Conservation (phyloP, 2,113 vertebrate species). For the Argyrosomus japonicus region DNA sequence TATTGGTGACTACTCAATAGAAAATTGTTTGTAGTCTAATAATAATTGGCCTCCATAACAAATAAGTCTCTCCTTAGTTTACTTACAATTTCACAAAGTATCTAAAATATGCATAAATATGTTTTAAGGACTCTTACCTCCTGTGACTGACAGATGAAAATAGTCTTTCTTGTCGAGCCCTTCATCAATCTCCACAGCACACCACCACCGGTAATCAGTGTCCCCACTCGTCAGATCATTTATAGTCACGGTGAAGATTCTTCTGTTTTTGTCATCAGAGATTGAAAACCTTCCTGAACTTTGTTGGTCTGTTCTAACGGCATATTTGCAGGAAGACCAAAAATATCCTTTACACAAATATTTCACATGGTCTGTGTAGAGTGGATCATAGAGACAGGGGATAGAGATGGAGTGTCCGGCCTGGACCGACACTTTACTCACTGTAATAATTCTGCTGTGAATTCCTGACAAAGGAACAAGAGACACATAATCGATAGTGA, state of each 20-base stretch:
- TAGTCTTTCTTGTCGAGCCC: no score
- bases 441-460: neutral
- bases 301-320: neutral
- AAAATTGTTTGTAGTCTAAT: no score
- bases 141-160: constrained; percentile 1
- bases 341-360: neutral
- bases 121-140: constrained; percentile 22
- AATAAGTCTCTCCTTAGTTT: no score
- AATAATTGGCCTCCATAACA: no score
- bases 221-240: accelerated
- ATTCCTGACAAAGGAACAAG: constrained; percentile 41
- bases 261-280: constrained; percentile 29
- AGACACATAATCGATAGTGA: neutral
- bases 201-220: constrained; percentile 29
- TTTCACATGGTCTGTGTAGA: neutral
- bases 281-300: constrained; percentile 14
- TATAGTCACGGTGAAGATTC: constrained; percentile 52
- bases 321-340: accelerated
- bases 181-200: constrained; percentile 10
- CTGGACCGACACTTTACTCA: constrained; percentile 19
- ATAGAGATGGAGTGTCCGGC: constrained; percentile 29
- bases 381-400: constrained; percentile 25
- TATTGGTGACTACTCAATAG: no score
- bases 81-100: neutral
- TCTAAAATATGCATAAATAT: neutral